Percentiles rank a stretch among this genome's conserved stretches.
Evolutionary conservation across 53 echinoderm and acorn worm species (phyloP).

Genomic region (Astropecten irregularis): DNA sequence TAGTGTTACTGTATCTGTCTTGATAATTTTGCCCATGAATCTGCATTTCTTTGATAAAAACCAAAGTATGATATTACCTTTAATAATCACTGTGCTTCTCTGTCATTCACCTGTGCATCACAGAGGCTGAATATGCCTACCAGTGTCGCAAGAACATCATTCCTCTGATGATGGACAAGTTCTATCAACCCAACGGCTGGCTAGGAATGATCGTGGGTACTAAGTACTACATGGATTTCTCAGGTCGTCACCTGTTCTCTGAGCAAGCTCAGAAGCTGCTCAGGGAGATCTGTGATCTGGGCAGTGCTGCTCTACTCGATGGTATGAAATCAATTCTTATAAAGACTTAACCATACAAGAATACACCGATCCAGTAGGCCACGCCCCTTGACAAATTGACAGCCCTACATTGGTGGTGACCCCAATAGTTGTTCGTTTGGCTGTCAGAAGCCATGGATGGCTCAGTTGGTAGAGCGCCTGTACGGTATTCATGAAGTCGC

Average conservation of each 20-base stretch:
- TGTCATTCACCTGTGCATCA: neutral
- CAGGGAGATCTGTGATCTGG: slow-evolving; percentile 66
- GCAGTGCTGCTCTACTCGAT: slow-evolving; percentile 45
- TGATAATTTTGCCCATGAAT: too few relatives aligned
- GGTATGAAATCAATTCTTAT: slow-evolving; percentile 39
- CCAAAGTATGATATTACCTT: too few relatives aligned
- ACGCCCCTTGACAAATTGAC: too few relatives aligned
- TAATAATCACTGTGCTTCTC: too few relatives aligned
- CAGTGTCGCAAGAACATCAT: slow-evolving; percentile 83
- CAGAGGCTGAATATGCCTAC: slow-evolving; percentile 97
- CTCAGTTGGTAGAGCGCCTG: too few relatives aligned
- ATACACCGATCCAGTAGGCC: too few relatives aligned
- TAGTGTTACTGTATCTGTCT: too few relatives aligned
- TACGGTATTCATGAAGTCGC: too few relatives aligned
- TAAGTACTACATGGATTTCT: slow-evolving; percentile 96
- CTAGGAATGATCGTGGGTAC: slow-evolving; percentile 92
- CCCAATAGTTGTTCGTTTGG: too few relatives aligned
- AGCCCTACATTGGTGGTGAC: too few relatives aligned
- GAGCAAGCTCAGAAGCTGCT: slow-evolving; percentile 65
- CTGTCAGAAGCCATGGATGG: too few relatives aligned
- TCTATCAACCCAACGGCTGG: slow-evolving; percentile 94
- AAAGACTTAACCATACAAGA: neutral
- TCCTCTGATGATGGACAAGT: slow-evolving; percentile 92
- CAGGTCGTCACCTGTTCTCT: slow-evolving; percentile 55
- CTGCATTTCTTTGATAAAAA: too few relatives aligned